phyloP scores from a whole-genome alignment of 2,888 invertebrate genomes.

The Limnephilus auricula region DNA sequence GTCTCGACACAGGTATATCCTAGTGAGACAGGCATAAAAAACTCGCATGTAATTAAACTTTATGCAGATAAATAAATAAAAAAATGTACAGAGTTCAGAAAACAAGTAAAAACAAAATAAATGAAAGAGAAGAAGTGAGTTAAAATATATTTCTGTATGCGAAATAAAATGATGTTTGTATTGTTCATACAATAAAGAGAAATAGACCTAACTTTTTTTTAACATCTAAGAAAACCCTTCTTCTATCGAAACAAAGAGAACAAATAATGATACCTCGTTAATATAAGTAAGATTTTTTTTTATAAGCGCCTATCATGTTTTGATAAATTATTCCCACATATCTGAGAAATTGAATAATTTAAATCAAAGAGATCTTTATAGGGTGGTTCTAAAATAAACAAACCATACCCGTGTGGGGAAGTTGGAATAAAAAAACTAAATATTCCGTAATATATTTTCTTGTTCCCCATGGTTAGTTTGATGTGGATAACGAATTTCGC shows the following conservation, averaged over 20 bases:
- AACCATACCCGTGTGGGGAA: background rate
- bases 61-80: too few species aligned
- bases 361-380: background rate
- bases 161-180: background rate
- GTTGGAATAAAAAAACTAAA: background rate
- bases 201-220: background rate
- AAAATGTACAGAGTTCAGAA: background rate
- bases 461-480: too few species aligned
- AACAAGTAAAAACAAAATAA: background rate
- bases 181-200: background rate
- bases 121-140: background rate
- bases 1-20: too few species aligned
- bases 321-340: background rate
- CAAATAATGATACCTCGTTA: background rate
- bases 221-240: background rate
- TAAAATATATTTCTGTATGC: background rate
- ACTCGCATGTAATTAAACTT: too few species aligned
- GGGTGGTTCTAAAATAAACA: background rate
- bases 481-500: too few species aligned
- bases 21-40: too few species aligned
- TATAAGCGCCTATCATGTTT: background rate
- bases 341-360: background rate
- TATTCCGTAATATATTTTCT: background rate
- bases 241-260: background rate
- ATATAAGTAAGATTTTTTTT: background rate